These are phyloP conservation scores for Fulica atra DNA, from an alignment of 2,113 vertebrate species.

Conservation along the genomic window DNA sequence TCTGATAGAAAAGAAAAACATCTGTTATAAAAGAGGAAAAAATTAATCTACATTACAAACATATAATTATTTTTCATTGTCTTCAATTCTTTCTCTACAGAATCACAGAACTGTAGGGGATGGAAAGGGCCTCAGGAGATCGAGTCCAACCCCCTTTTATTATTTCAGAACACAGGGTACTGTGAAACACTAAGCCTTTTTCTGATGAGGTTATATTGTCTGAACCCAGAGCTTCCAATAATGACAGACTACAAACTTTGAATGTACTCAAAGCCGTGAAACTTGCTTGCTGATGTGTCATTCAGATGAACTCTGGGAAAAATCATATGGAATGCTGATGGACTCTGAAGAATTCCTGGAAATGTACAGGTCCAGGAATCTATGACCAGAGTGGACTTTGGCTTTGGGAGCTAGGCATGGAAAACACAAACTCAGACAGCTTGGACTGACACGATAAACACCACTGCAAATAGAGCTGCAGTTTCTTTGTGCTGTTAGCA, in stretches of 20 bases:
- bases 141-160: background rate
- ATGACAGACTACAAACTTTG: background rate
- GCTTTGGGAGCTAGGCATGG: background rate
- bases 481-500: background rate
- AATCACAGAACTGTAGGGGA: too few species aligned
- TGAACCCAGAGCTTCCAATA: background rate
- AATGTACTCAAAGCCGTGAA: background rate
- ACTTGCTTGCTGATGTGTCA: background rate
- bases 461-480: background rate
- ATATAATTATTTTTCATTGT: background rate
- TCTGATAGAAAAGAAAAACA: conserved; percentile 74
- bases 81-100: background rate
- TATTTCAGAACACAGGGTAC: background rate
- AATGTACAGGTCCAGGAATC: background rate
- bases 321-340: background rate
- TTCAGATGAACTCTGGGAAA: background rate
- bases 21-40: background rate
- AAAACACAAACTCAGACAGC: background rate
- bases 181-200: background rate
- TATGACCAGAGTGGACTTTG: background rate
- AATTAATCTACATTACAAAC: background rate
- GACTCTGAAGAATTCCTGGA: background rate
- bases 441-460: background rate
- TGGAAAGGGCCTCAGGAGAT: too few species aligned
- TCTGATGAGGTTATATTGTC: background rate